Conservation (phyloP, 2,797 vertebrate genomes). For the Anolis apletophallus region DNA sequence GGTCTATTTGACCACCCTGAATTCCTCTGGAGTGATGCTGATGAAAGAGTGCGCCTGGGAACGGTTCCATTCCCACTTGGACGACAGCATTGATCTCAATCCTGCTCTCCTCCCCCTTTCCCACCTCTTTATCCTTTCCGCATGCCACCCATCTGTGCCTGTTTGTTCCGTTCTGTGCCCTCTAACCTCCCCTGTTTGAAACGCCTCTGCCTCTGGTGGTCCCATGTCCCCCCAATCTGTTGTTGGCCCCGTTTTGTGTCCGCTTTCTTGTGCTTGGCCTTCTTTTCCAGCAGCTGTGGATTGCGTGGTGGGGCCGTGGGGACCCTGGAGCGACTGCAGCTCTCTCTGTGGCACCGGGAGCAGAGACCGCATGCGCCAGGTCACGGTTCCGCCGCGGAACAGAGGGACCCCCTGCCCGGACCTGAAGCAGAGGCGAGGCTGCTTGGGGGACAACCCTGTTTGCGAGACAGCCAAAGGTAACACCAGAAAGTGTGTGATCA, state of each 20-base stretch:
- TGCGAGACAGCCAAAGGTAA: conserved; percentile 84
- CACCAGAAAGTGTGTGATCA: fast-evolving
- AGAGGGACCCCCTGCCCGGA: conserved; percentile 87
- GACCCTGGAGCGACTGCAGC: conserved; percentile 86
- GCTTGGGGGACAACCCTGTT: conserved; percentile 81
- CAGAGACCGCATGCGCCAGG: conserved; percentile 84
- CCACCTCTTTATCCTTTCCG: not conserved
- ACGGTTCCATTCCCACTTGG: not conserved
- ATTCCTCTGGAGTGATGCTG: not conserved
- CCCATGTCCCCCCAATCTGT: too few relatives aligned
- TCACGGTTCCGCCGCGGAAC: conserved; percentile 83
- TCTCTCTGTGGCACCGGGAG: conserved; percentile 85
- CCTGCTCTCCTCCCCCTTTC: not conserved
- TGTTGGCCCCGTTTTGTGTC: too few relatives aligned
- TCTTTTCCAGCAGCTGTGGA: conserved; percentile 80
- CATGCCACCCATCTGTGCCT: too few relatives aligned
- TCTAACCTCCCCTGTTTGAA: too few relatives aligned
- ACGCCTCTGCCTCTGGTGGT: not conserved
- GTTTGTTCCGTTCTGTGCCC: too few relatives aligned
- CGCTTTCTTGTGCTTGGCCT: not conserved
- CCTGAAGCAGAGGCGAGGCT: conserved; percentile 88
- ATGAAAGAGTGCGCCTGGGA: too few relatives aligned
- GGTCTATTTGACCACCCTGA: not conserved
- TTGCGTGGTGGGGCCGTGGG: conserved; percentile 86
- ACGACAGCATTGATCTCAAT: too few relatives aligned